These are phyloP conservation scores for Portevinia maculata DNA, from an alignment of 2,888 invertebrate genomes.

Conservation along the genomic window DNA sequence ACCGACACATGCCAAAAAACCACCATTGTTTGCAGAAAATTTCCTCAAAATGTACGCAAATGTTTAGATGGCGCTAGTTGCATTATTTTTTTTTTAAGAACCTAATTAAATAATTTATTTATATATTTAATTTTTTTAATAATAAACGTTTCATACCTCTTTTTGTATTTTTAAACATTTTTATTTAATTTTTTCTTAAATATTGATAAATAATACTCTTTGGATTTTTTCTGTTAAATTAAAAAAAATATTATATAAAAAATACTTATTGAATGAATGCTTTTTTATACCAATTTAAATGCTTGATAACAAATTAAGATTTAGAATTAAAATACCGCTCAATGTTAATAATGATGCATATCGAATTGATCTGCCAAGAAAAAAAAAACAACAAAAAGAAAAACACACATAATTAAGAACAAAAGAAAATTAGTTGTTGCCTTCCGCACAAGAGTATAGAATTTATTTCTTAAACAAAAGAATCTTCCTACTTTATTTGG, in stretches of 20 bases:
- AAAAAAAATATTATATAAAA: slow-evolving; percentile 8
- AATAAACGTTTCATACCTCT: slow-evolving; percentile 37
- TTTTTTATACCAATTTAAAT: slow-evolving; percentile 58
- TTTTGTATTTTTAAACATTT: slow-evolving; percentile 3
- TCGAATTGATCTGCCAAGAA: slow-evolving; percentile 45
- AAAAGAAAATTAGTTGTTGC: background rate
- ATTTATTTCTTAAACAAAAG: slow-evolving; percentile 16
- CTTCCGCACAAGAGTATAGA: slow-evolving; percentile 1
- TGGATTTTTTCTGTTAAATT: slow-evolving; percentile 3
- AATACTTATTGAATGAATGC: slow-evolving; percentile 25
- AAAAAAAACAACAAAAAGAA: no score
- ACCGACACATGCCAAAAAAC: slow-evolving; percentile 4
- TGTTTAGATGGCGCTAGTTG: slow-evolving; percentile 60
- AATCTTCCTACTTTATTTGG: slow-evolving; percentile 63
- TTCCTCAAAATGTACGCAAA: slow-evolving; percentile 53
- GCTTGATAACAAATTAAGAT: slow-evolving; percentile 31
- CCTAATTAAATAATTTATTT: slow-evolving; percentile 69
- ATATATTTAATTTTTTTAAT: slow-evolving; percentile 52
- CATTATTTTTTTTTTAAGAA: slow-evolving; percentile 35
- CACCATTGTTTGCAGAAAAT: slow-evolving; percentile 19
- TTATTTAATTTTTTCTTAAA: slow-evolving; percentile 7
- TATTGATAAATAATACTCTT: slow-evolving; percentile 58
- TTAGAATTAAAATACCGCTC: slow-evolving; percentile 36
- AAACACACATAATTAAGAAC: no score
- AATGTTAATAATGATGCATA: slow-evolving; percentile 59